Base-by-base conservation (phyloP, 2,113 vertebrate genomes). In the Thunnus thynnus region DNA sequence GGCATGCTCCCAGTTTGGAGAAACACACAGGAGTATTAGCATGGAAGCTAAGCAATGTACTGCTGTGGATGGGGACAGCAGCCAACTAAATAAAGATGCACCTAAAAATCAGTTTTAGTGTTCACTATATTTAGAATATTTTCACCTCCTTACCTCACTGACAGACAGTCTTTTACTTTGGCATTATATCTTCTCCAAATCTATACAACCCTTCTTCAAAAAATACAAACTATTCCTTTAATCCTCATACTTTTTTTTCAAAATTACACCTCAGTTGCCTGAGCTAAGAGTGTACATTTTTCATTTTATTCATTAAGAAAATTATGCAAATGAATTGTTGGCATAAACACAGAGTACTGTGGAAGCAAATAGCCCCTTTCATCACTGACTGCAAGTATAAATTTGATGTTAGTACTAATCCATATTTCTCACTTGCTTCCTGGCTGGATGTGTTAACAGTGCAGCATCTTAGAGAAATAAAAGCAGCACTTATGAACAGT, bases 251-350 rank as follows among this genome's bases (percentile, higher is more conserved):
- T 7, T 32, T 13, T 62, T 22, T 22, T 22, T 22, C 22, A 22
- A 22, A 22, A 22, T 22, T 22, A 22, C 22, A 22, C 22, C 22
- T 22, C 22, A 22, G 22, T 22, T 22, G 25, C 69, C 52, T 25
- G 47, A 58, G 54, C 46, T 44, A 4, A 44, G 25, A 66, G 63
- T 48, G 44, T 44, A 18, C 58, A 77, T 81, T 82, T 50, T 62
- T 81, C 67, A 82, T 74, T 6, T 27, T 50, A 62, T 71, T 86
- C 71, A 85, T 71, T 80, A 70, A 72, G 61, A 65, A 50, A 65
- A 83, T 83, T 68, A 86, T 81, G 83, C 66, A 87, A 83, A 88
- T 88, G 3, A 67, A 77, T 65, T 63, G 81, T 74, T 77, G 83
- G 68, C 83, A 65, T 13, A 17, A 76, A 64, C 61, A 61, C 52